Base-by-base conservation (phyloP, 2,888 invertebrate species). In the Oconnorella tubifera region DNA sequence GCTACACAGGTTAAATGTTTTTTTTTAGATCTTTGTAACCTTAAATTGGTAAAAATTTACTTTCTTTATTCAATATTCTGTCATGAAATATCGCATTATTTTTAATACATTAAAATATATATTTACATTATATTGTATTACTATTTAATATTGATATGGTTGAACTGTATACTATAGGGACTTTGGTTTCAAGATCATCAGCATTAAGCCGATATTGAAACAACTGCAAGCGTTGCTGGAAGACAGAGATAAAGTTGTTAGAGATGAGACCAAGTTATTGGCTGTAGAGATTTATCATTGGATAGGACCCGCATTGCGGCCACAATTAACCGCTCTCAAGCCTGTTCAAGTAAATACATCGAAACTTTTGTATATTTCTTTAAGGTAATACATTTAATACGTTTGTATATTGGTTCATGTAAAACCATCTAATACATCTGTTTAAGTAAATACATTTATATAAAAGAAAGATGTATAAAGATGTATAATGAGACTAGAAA, bases 201-300 rank as follows among this genome's bases (percentile, higher is more conserved):
- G 87, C 69, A 87, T 94, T 27, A 97, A 96, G 78, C 81, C 82
- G 2, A 83, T 97, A 76, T 87, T 96, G 66, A 97, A 96, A 83
- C 91, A 91, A 79, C 86, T 95, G 65, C 88, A 91, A 0, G 84
- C 88, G 3, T 84, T 97, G 60, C 85, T 97, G 70, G 90, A 95
- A 59, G 94, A 97, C 78, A 86, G 96, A 72, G 97, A 98, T 81
- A 94, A 95, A 72, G 79, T 70, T 50, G 93, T 98, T 0, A 85
- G 98, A 65, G 95, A 96, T 75, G 96, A 96, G 82, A 89, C 92
- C 73, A 94, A 96, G 81, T 87, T 87, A 25, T 84, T 98, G 77
- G 89, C 91, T n/a, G 85, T 96, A 67, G 97, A 97, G 83, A 89
- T 96, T 82, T 95, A 91, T 83, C 88, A 92, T 73, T 95, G 94